Conservation (phyloP, 2,888 invertebrate species). For the Drosophila greeni region DNA sequence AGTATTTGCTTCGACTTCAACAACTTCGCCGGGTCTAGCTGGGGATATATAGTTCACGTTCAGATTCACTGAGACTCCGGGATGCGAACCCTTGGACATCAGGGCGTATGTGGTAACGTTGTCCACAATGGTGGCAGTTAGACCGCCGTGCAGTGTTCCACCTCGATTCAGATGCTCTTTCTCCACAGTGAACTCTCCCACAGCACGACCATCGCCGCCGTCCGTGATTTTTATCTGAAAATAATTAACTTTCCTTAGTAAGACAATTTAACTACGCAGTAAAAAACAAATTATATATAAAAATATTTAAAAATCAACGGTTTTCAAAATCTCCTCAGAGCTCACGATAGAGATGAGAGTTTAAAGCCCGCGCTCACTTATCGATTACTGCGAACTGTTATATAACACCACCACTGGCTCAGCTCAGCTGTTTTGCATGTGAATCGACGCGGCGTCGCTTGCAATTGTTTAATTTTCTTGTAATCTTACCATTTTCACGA, state of each 20-base stretch:
- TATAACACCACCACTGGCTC: too few relatives aligned
- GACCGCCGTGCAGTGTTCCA: constrained; percentile 91
- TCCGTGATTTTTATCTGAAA: constrained; percentile 76
- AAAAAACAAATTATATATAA: too few relatives aligned
- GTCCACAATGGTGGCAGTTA: constrained; percentile 87
- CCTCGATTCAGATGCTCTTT: constrained; percentile 87
- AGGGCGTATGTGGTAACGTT: constrained; percentile 88
- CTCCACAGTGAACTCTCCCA: constrained; percentile 86
- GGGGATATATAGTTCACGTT: constrained; percentile 89
- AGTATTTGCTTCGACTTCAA: constrained; percentile 88
- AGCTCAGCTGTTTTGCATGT: too few relatives aligned
- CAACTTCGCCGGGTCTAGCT: constrained; percentile 87
- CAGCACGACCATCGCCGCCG: constrained; percentile 86
- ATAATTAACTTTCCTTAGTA: too few relatives aligned
- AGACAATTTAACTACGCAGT: not conserved
- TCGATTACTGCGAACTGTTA: too few relatives aligned
- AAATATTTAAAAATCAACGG: not conserved
- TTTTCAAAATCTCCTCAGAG: not conserved
- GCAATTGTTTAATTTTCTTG: too few relatives aligned
- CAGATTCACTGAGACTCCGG: constrained; percentile 91
- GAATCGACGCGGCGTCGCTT: too few relatives aligned
- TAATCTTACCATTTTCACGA: too few relatives aligned
- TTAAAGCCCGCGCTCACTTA: too few relatives aligned
- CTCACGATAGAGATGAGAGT: too few relatives aligned
- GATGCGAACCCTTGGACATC: constrained; percentile 82